phyloP scores from a whole-genome alignment of 2,888 invertebrate species.

The Tridacna crocea region DNA sequence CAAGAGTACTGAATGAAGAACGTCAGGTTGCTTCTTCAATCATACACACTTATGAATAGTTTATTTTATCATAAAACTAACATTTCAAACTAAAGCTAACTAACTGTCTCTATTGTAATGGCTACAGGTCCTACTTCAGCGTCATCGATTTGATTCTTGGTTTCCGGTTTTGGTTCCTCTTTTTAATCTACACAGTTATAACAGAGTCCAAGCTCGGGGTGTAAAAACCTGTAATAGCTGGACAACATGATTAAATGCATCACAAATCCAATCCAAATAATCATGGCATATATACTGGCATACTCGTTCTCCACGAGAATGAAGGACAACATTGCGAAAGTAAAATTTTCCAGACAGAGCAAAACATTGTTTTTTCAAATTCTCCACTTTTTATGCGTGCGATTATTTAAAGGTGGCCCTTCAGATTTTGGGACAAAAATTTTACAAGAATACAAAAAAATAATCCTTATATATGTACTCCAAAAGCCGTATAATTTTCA shows the following conservation, averaged over 20 bases:
- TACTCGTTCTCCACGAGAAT: not conserved
- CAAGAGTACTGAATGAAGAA: no score
- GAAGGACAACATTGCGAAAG: conserved; percentile 6
- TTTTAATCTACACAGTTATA: conserved; percentile 3
- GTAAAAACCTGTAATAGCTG: conserved; percentile 20
- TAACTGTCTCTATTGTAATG: not conserved
- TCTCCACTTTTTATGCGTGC: conserved; percentile 7
- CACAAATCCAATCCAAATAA: conserved; percentile 1
- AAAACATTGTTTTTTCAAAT: not conserved
- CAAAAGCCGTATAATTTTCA: no score
- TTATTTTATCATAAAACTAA: no score
- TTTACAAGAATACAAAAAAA: no score
- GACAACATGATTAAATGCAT: conserved; percentile 5
- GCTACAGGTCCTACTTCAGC: not conserved
- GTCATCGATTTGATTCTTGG: not conserved
- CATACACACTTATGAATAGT: no score
- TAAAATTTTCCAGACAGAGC: not conserved
- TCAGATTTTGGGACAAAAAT: no score
- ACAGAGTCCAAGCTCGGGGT: not conserved
- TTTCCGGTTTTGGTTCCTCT: not conserved
- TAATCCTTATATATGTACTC: no score
- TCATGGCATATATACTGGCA: not conserved
- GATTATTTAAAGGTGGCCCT: no score
- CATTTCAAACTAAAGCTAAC: no score
- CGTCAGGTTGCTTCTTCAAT: no score